Evolutionary conservation across 2,113 vertebrate genomes (phyloP).

Genomic region (Atherinomorus stipes): DNA sequence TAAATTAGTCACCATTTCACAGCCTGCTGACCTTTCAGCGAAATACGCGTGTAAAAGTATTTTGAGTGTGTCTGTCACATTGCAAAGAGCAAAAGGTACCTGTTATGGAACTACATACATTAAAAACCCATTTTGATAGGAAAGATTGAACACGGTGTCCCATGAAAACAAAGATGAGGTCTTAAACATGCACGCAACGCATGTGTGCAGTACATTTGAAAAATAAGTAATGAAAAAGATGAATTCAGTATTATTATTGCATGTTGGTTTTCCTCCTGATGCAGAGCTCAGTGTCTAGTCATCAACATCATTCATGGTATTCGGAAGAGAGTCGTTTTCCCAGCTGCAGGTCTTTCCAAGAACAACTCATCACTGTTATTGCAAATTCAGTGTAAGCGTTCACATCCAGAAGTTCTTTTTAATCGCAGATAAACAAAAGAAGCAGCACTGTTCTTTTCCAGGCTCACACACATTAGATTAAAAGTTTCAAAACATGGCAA

Average conservation of each 20-base stretch:
- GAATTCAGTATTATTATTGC: too few species aligned
- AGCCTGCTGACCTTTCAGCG: slow-evolving; percentile 14
- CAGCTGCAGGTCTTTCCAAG: not conserved
- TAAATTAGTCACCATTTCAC: slow-evolving; percentile 27
- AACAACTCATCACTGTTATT: not conserved
- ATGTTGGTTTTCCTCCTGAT: not conserved
- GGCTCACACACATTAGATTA: not conserved
- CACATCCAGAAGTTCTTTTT: not conserved
- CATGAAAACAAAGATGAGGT: not conserved
- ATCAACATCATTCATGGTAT: too few species aligned
- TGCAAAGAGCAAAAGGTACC: not conserved
- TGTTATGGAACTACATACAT: not conserved
- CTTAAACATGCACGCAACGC: not conserved
- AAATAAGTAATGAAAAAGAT: too few species aligned
- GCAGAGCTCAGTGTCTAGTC: too few species aligned
- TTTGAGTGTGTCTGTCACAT: slow-evolving; percentile 9
- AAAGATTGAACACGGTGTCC: not conserved
- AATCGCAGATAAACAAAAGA: not conserved
- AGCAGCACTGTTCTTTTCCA: not conserved
- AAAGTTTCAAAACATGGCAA: not conserved
- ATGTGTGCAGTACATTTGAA: not conserved
- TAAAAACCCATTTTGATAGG: not conserved
- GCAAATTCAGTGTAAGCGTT: not conserved
- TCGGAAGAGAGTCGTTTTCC: not conserved
- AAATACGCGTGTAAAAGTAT: slow-evolving; percentile 1